A percentile compares a stretch with the other conserved stretches of the same genome.
Conservation (phyloP, 2,797 vertebrate genomes). For the Acanthornis magna region DNA sequence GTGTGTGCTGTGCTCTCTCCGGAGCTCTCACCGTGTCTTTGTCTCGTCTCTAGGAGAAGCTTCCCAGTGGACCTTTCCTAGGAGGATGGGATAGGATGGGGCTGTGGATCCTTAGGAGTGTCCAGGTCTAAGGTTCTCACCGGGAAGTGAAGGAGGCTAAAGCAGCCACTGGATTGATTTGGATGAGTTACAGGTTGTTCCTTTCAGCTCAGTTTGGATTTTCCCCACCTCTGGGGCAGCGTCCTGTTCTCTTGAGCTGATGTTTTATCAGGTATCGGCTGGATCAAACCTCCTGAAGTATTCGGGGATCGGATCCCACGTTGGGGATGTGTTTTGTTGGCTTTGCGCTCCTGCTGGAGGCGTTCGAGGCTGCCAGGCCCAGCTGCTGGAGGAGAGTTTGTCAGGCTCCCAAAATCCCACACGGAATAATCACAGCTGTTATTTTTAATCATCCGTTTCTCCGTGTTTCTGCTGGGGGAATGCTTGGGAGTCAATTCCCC, state of each 20-base stretch:
- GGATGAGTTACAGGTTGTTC: neutral
- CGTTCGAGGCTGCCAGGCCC: neutral
- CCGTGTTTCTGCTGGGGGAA: neutral
- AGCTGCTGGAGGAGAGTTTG: neutral
- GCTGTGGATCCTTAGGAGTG: neutral
- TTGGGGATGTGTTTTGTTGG: slow-evolving; percentile 20
- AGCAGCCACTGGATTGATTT: neutral
- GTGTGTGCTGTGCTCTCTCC: neutral
- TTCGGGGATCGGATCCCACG: neutral
- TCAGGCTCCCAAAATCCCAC: neutral
- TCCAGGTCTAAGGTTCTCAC: neutral
- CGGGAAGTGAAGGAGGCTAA: neutral
- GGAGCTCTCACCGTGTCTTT: neutral
- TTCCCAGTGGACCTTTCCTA: neutral
- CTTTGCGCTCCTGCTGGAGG: slow-evolving; percentile 10
- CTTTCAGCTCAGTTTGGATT: neutral
- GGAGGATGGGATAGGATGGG: neutral
- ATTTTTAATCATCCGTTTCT: neutral
- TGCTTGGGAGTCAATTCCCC: neutral
- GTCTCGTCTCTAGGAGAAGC: slow-evolving; percentile 1
- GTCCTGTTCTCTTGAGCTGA: neutral
- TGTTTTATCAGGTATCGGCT: neutral
- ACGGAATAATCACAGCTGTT: neutral
- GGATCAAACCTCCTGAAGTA: neutral
- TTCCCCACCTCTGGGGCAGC: neutral